A percentile compares a stretch with the other conserved stretches of the same genome.
Conservation (phyloP, 2,113 vertebrate species). For the Ceuthmochares aereus region DNA sequence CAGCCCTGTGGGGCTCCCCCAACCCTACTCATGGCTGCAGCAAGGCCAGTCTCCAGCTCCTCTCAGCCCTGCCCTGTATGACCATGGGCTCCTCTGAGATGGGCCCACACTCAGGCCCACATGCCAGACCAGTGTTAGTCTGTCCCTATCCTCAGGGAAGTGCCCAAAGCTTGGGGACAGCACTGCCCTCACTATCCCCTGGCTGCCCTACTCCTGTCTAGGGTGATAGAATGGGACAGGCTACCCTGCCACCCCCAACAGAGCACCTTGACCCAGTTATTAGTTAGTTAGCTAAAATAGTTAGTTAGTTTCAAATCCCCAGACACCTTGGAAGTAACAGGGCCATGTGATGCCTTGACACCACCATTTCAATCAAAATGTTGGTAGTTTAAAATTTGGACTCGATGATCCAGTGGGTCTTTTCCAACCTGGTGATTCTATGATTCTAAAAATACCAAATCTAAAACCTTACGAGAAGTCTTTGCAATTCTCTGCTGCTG, state of each 20-base stretch:
- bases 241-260: background rate
- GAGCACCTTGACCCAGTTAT: fast-evolving
- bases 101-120: fast-evolving
- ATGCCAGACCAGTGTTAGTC: background rate
- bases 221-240: background rate
- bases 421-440: too few species aligned
- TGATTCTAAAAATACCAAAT: background rate
- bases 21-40: background rate
- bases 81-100: background rate
- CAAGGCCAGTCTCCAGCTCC: background rate
- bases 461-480: background rate
- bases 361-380: background rate
- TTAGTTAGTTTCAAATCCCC: background rate
- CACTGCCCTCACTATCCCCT: background rate
- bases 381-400: fast-evolving
- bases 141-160: background rate
- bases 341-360: background rate
- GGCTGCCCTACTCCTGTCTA: background rate
- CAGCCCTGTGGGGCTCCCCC: fast-evolving
- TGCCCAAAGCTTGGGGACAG: background rate
- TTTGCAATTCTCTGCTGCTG: background rate
- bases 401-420: too few species aligned
- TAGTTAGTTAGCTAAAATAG: too few species aligned
- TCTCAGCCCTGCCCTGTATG: background rate
- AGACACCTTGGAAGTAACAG: background rate